phyloP scores from a whole-genome alignment of 1,140 invertebrate species.

The Sitodiplosis mosellana region DNA sequence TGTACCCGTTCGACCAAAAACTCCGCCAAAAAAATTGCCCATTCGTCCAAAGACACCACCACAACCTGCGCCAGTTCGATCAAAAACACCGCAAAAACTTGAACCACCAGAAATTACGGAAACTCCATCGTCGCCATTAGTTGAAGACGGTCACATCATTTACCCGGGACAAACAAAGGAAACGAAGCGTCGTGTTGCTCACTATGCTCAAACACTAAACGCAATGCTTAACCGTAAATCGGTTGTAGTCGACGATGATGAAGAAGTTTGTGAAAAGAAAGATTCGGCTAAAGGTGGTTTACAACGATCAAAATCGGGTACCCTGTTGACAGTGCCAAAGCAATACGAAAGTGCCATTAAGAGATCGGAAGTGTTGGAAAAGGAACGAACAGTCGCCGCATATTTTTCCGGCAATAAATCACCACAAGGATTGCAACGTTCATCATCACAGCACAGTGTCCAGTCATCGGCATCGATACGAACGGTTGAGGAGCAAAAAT shows the following conservation, averaged over 20 bases:
- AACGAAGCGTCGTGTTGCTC: conserved; percentile 5
- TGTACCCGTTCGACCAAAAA: no score
- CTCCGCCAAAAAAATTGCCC: no score
- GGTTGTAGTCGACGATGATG: no score
- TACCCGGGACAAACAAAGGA: conserved; percentile 2
- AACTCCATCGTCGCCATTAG: conserved; percentile 17
- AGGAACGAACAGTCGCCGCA: conserved; percentile 60
- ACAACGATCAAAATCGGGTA: conserved; percentile 49
- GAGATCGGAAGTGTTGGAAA: conserved; percentile 48
- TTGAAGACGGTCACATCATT: neutral
- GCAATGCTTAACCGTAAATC: no score
- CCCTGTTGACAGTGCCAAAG: conserved; percentile 46
- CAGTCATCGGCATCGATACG: no score
- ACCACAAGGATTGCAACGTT: conserved; percentile 12
- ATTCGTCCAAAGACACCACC: no score
- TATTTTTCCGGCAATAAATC: conserved; percentile 41
- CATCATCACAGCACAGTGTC: conserved; percentile 9
- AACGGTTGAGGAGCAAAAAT: no score
- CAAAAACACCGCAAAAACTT: conserved; percentile 12
- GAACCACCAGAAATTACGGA: conserved; percentile 17
- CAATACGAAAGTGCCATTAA: conserved; percentile 61
- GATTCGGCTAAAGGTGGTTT: conserved; percentile 9
- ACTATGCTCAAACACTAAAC: no score
- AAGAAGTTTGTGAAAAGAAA: no score
- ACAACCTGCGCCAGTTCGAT: conserved; percentile 1